Conservation (phyloP, 2,888 invertebrate species). For the Taphrorychus bicolor region DNA sequence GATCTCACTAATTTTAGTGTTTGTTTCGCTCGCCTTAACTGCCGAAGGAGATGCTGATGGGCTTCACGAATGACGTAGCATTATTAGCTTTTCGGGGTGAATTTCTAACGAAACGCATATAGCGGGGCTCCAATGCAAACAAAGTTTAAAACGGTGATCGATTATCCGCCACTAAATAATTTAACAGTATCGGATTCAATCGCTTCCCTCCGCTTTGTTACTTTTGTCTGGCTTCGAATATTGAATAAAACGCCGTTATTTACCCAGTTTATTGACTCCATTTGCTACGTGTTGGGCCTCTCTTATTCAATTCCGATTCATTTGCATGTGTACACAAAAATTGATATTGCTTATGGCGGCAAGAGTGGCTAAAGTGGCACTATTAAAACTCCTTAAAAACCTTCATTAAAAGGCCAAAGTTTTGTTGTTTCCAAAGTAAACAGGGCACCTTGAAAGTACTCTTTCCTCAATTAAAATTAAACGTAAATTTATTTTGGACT, state of each 20-base stretch:
- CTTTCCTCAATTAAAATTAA: neutral
- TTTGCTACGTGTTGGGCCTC: neutral
- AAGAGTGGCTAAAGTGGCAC: neutral
- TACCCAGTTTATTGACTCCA: neutral
- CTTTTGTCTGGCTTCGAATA: neutral
- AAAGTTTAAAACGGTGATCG: conserved; percentile 4
- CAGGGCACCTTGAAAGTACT: neutral
- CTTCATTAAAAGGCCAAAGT: neutral
- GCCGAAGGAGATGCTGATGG: neutral
- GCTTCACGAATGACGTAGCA: neutral
- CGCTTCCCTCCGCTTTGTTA: neutral
- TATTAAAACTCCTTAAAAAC: neutral
- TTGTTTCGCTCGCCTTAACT: neutral
- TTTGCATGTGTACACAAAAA: neutral
- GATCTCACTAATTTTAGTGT: neutral
- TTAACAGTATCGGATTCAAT: neutral
- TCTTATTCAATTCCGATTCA: neutral
- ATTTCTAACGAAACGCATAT: neutral
- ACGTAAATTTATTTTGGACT: neutral
- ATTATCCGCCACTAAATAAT: neutral
- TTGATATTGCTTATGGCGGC: neutral
- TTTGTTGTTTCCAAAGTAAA: neutral
- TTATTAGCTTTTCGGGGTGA: neutral
- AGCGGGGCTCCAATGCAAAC: neutral
- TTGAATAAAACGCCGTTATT: neutral